Conservation (phyloP, 2,113 vertebrate species). For the Phalacrocorax aristotelis region DNA sequence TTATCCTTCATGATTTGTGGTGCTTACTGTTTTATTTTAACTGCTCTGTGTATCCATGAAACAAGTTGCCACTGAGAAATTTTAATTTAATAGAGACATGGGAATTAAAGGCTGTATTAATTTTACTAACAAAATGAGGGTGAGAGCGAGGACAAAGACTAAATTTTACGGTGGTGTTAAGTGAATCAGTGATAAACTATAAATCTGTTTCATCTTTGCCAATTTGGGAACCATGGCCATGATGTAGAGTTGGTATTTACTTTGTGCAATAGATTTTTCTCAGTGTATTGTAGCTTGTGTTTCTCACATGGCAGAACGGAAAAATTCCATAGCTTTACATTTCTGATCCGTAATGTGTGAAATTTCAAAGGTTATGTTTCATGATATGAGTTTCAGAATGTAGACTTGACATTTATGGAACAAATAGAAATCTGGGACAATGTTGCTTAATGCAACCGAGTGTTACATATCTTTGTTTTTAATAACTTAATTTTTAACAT, state of each 20-base stretch:
- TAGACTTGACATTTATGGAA: conserved; percentile 60
- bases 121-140: conserved; percentile 23
- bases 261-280: conserved; percentile 47
- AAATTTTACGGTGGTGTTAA: neutral
- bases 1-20: neutral
- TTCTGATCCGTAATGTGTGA: conserved; percentile 61
- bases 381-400: conserved; percentile 20
- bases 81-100: conserved; percentile 22
- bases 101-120: conserved; percentile 31
- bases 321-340: conserved; percentile 38
- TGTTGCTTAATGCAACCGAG: conserved; percentile 42
- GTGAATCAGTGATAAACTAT: neutral
- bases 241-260: conserved; percentile 42
- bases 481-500: conserved; percentile 62
- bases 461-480: conserved; percentile 51
- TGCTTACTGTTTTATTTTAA: conserved; percentile 1
- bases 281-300: conserved; percentile 1
- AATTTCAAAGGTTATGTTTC: conserved; percentile 70
- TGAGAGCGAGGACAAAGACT: neutral
- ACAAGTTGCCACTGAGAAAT: conserved; percentile 28
- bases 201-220: conserved; percentile 18
- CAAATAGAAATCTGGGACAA: conserved; percentile 30
- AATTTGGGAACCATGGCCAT: conserved; percentile 29
- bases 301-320: conserved; percentile 22
- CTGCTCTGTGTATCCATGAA: neutral